Evolutionary conservation across 1,140 invertebrate genomes (phyloP).

Genomic region (Riptortus pedestris): DNA sequence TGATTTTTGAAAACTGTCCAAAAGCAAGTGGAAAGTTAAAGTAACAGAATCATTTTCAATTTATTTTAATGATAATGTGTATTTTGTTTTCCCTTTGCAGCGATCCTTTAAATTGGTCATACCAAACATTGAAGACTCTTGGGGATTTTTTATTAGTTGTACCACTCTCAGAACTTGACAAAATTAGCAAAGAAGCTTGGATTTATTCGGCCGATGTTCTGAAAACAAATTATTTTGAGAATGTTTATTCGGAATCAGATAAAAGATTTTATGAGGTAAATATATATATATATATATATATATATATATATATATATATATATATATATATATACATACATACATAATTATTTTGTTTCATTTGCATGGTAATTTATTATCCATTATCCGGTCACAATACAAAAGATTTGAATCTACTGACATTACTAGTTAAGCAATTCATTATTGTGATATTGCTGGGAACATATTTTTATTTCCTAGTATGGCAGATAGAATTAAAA

Average conservation of each 20-base stretch:
- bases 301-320: too few species aligned
- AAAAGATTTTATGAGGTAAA: constrained; percentile 12
- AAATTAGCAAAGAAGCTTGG: background rate
- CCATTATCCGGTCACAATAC: too few species aligned
- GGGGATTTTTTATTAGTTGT: background rate
- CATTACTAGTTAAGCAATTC: too few species aligned
- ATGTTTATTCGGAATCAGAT: background rate
- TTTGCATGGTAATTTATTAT: too few species aligned
- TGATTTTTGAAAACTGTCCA: background rate
- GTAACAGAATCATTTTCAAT: background rate
- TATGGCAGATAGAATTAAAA: too few species aligned
- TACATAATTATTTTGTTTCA: too few species aligned
- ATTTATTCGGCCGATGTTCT: constrained; percentile 4
- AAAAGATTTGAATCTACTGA: too few species aligned
- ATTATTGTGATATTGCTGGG: too few species aligned
- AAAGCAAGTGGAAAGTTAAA: background rate
- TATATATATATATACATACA: too few species aligned
- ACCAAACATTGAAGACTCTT: background rate
- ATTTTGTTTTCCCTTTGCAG: background rate
- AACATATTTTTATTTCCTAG: too few species aligned
- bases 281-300: too few species aligned
- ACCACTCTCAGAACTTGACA: background rate
- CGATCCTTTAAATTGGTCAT: background rate
- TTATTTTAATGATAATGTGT: background rate
- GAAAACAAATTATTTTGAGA: background rate